These are phyloP conservation scores for Styela clava DNA, from an alignment of 23 tunicate species.

Conservation along the genomic window DNA sequence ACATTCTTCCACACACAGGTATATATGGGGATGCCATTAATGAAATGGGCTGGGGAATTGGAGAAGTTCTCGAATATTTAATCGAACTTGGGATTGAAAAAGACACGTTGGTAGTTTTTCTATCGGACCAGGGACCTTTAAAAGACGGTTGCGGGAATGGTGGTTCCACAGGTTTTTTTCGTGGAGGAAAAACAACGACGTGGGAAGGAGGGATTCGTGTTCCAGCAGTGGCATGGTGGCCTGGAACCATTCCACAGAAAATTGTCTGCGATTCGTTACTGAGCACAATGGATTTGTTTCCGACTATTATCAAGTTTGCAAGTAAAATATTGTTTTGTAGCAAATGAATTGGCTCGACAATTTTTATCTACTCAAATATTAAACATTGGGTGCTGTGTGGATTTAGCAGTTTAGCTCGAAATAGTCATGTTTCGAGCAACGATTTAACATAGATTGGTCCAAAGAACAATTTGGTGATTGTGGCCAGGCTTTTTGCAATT, in stretches of 20 bases:
- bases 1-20: too few species aligned
- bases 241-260: conserved; percentile 60
- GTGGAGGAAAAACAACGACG: conserved; percentile 57
- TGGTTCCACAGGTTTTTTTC: conserved; percentile 51
- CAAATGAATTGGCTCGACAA: too few species aligned
- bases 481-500: too few species aligned
- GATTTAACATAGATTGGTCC: too few species aligned
- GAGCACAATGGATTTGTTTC: conserved; percentile 58
- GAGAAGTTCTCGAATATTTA: conserved; percentile 39
- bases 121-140: conserved; percentile 83
- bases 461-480: too few species aligned
- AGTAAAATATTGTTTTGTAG: conserved; percentile 19
- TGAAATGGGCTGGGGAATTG: conserved; percentile 31
- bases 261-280: conserved; percentile 18
- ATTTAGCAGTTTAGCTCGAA: too few species aligned
- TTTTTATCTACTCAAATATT: too few species aligned
- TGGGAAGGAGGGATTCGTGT: conserved; percentile 91
- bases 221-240: conserved; percentile 91
- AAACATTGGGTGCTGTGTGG: too few species aligned
- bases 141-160: conserved; percentile 50
- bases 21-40: conserved; percentile 62
- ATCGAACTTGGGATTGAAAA: conserved; percentile 10
- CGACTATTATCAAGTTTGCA: conserved; percentile 60
- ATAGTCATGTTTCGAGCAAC: too few species aligned
- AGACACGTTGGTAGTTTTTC: conserved; percentile 63